phyloP scores from a whole-genome alignment of 1,140 invertebrate species.

The Danaus plexippus region DNA sequence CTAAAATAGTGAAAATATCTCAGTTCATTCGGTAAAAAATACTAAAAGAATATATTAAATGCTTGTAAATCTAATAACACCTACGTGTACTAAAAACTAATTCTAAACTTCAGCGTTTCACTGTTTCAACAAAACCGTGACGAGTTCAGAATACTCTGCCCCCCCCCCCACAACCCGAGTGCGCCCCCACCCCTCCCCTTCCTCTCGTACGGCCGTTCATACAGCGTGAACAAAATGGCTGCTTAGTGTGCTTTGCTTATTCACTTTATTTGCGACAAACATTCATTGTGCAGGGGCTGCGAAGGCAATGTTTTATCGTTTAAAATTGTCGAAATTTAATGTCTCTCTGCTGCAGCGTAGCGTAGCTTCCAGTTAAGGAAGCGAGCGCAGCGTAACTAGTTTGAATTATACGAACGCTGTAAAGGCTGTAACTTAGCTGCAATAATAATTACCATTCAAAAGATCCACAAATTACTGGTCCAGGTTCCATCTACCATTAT shows the following conservation, averaged over 20 bases:
- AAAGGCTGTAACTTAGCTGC: too few relatives aligned
- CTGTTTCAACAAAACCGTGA: slow-evolving; percentile 22
- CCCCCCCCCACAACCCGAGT: too few relatives aligned
- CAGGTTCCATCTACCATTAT: too few relatives aligned
- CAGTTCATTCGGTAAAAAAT: too few relatives aligned
- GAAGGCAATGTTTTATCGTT: slow-evolving; percentile 19
- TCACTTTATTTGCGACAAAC: slow-evolving; percentile 38
- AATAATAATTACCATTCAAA: too few relatives aligned
- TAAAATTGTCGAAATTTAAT: slow-evolving; percentile 27
- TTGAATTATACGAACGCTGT: too few relatives aligned
- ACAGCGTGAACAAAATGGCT: slow-evolving; percentile 35
- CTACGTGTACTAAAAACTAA: slow-evolving; percentile 5
- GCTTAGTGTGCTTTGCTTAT: slow-evolving; percentile 35
- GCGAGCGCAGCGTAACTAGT: too few relatives aligned
- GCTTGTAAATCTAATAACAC: background rate
- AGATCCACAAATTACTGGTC: too few relatives aligned
- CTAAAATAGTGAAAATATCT: too few relatives aligned
- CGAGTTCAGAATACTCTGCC: slow-evolving; percentile 16
- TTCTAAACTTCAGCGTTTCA: slow-evolving; percentile 19
- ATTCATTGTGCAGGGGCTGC: slow-evolving; percentile 26
- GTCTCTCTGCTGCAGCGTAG: slow-evolving; percentile 7
- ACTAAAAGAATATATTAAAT: too few relatives aligned
- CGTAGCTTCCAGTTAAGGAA: background rate
- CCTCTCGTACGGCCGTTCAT: slow-evolving; percentile 24
- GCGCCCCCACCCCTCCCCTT: background rate